Conservation (phyloP, 2,888 invertebrate genomes). For the Leptopilina myrica region DNA sequence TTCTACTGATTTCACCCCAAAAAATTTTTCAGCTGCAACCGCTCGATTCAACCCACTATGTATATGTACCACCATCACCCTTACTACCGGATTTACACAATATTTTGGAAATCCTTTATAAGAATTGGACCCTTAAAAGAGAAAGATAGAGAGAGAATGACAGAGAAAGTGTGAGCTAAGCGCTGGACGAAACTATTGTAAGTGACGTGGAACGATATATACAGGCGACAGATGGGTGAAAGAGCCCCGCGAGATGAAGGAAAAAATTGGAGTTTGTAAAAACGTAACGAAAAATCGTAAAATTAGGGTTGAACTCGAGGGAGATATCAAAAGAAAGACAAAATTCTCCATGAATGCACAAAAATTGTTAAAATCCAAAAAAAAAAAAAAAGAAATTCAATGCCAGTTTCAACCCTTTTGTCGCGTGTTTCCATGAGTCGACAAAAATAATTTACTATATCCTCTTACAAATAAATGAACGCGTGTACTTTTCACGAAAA, state of each 20-base stretch:
- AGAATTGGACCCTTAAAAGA: slow-evolving; percentile 56
- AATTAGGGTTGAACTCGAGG: slow-evolving; percentile 70
- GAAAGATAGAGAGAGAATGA: too few relatives aligned
- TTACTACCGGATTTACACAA: slow-evolving; percentile 74
- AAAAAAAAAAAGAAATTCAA: slow-evolving; percentile 18
- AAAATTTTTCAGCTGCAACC: slow-evolving; percentile 72
- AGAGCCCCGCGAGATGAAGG: slow-evolving; percentile 47
- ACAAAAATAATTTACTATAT: slow-evolving; percentile 25
- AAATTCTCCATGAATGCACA: not conserved
- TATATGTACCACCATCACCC: slow-evolving; percentile 42
- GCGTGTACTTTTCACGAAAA: too few relatives aligned
- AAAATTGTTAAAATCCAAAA: slow-evolving; percentile 3
- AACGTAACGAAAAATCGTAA: slow-evolving; percentile 67
- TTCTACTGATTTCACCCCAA: slow-evolving; percentile 72
- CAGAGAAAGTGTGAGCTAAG: slow-evolving; percentile 43
- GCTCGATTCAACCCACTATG: slow-evolving; percentile 44
- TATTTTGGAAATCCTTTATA: slow-evolving; percentile 77
- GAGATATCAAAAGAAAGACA: slow-evolving; percentile 31
- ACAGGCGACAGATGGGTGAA: slow-evolving; percentile 66
- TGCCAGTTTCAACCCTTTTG: slow-evolving; percentile 31
- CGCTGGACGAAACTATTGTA: slow-evolving; percentile 58
- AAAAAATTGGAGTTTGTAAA: slow-evolving; percentile 63
- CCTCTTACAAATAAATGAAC: not conserved
- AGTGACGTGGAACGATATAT: slow-evolving; percentile 56
- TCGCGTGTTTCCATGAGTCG: slow-evolving; percentile 18